These are phyloP conservation scores for Chironomus riparius DNA, from an alignment of 2,888 invertebrate genomes.

Conservation along the genomic window DNA sequence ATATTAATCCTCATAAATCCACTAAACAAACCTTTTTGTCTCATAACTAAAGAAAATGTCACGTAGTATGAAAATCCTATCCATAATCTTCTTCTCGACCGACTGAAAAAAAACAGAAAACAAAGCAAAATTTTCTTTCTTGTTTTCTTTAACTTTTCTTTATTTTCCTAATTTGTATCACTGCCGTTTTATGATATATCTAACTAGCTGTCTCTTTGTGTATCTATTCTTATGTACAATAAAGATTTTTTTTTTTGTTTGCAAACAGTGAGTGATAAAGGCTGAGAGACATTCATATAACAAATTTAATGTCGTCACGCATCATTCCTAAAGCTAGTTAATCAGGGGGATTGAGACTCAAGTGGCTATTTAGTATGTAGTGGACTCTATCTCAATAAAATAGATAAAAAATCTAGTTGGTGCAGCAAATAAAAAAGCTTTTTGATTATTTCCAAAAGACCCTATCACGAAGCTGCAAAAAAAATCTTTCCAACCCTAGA, in stretches of 20 bases:
- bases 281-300: not conserved
- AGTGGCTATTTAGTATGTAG: too few species aligned
- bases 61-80: not conserved
- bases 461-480: not conserved
- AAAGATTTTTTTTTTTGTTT: too few species aligned
- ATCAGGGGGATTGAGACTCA: too few species aligned
- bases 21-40: not conserved
- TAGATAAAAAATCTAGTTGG: too few species aligned
- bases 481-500: not conserved
- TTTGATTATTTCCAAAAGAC: not conserved
- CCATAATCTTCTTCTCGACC: not conserved
- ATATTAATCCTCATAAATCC: not conserved
- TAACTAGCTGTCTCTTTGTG: too few species aligned
- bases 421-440: too few species aligned
- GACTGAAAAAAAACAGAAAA: not conserved
- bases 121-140: not conserved
- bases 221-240: too few species aligned
- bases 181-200: too few species aligned
- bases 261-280: too few species aligned
- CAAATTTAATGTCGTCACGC: constrained; percentile 4
- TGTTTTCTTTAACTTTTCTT: not conserved
- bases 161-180: too few species aligned
- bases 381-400: too few species aligned
- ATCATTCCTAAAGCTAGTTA: not conserved
- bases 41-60: not conserved